Evolutionary conservation across 2,888 invertebrate genomes (phyloP), one percentile per base, ranked within the genome.

Genomic region (Drosophila imparisetae): DNA sequence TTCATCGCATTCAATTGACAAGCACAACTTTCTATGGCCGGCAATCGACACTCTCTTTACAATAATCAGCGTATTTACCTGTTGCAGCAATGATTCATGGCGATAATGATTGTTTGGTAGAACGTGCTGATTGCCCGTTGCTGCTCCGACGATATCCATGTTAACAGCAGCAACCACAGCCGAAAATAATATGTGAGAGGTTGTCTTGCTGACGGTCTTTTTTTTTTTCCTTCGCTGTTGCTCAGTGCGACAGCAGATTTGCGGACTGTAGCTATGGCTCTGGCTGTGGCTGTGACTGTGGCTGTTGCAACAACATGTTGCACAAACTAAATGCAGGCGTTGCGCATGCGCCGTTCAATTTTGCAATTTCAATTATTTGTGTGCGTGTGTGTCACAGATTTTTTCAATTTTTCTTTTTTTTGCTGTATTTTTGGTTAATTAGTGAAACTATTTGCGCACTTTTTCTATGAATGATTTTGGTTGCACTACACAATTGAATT

Each of bases 51-150:
- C 68, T 77, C 73, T 72, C 60, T 68, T 58, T 50, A 24, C 29
- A 40, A 32, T 75, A 64, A 66, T 69, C 67, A 80, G 64, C 57
- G 54, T 66, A 74, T 78, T 92, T 92, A 92, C 92, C 92, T 92
- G 92, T 82, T 89, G 89, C 78, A 87, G 66, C 67, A 89, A 64
- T 72, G 91, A 89, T 82, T 93, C 93, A 90, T 91, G 92, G 61
- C 93, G 93, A 91, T 92, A 93, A 85, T 93, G 93, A 91, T 93
- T 93, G 86, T 93, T 93, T 71, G 93, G 92, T 86, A 93, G 90
- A 79, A 91, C 91, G 83, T 91, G 90, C 83, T 92, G 91, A 90
- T 92, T 92, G 84, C 89, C 88, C 63, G 88, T 74, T 70, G 87
- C 83, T 66, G 88, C 81, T 76, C 92, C 92, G 75, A 91, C 91